These are phyloP conservation scores for Microtus pennsylvanicus DNA, from an alignment of 2,113 vertebrate genomes.

Conservation along the genomic window DNA sequence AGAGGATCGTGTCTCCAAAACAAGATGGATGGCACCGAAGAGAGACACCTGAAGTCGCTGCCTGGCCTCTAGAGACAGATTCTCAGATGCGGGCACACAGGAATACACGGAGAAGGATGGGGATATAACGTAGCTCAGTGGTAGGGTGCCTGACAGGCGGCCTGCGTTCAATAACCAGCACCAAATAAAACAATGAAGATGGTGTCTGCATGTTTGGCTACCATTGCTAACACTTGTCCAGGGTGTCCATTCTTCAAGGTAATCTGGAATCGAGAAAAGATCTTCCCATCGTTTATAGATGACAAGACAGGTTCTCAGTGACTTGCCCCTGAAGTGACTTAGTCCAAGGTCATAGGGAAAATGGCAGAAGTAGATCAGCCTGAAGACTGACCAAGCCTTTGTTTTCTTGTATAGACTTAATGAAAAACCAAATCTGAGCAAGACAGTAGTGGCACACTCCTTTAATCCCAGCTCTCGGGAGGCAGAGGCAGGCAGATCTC, in stretches of 20 bases:
- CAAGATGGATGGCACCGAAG: background rate
- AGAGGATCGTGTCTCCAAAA: background rate
- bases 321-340: background rate
- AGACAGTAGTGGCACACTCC: too few relatives aligned
- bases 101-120: background rate
- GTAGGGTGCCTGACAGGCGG: background rate
- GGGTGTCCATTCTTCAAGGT: constrained; percentile 28
- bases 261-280: background rate
- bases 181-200: too few relatives aligned
- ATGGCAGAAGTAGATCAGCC: background rate
- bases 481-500: too few relatives aligned
- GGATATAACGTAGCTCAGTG: background rate
- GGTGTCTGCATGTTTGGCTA: too few relatives aligned
- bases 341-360: background rate
- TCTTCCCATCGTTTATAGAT: background rate
- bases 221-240: background rate
- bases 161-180: background rate
- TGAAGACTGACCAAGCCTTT: background rate
- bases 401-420: constrained; percentile 34
- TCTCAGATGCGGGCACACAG: background rate
- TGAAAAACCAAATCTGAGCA: background rate
- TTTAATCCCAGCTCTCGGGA: too few relatives aligned
- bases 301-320: background rate
- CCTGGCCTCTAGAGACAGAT: background rate
- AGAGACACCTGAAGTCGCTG: background rate